Conservation (phyloP, 2,888 invertebrate genomes). For the Polydrusus pterygomalis region DNA sequence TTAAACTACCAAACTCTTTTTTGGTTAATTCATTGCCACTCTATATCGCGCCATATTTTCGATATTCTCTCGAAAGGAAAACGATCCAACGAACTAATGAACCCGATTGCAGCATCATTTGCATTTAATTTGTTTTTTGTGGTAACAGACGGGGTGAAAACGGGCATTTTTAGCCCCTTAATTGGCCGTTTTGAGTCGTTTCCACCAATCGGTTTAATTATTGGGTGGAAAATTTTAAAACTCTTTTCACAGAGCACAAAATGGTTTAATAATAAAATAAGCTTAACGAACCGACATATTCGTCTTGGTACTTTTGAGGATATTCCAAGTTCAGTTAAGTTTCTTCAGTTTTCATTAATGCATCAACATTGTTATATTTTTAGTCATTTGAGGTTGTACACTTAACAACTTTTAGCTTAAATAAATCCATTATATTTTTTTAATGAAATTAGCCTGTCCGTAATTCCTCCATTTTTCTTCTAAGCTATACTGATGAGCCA, state of each 20-base stretch:
- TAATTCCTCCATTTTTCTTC: too few relatives aligned
- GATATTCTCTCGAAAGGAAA: slow-evolving; percentile 7
- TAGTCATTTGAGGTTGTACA: too few relatives aligned
- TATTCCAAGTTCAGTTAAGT: too few relatives aligned
- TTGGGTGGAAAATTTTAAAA: slow-evolving; percentile 27
- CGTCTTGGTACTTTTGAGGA: background rate
- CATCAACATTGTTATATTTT: too few relatives aligned
- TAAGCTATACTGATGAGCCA: too few relatives aligned
- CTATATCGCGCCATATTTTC: background rate
- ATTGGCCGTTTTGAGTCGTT: slow-evolving; percentile 22
- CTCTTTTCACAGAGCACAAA: background rate
- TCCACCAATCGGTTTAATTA: slow-evolving; percentile 26
- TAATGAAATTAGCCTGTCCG: too few relatives aligned
- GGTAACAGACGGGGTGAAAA: slow-evolving; percentile 26
- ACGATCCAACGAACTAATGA: slow-evolving; percentile 3
- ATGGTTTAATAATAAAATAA: background rate
- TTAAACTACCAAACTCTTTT: too few relatives aligned
- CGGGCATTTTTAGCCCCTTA: slow-evolving; percentile 26
- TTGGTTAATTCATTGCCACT: too few relatives aligned
- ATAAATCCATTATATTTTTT: too few relatives aligned
- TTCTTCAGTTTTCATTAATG: too few relatives aligned
- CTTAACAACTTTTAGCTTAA: too few relatives aligned
- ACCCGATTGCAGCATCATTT: slow-evolving; percentile 25
- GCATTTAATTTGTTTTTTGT: slow-evolving; percentile 36
- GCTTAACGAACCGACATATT: background rate